Evolutionary conservation across 2,113 vertebrate species (phyloP).

Genomic region (Astatotilapia flaviijosephi): DNA sequence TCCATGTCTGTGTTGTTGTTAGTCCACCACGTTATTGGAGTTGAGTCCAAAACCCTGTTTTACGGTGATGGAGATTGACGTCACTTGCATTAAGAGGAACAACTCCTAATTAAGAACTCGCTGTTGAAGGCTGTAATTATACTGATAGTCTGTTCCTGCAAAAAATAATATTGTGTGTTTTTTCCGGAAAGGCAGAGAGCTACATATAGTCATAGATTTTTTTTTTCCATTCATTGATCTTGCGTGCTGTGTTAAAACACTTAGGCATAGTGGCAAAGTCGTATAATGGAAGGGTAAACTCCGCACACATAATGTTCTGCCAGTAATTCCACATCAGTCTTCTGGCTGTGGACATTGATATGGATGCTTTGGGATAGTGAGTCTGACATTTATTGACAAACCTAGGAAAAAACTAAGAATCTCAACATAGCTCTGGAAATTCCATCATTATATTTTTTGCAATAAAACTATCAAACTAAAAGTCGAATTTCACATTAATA

Average conservation of each 20-base stretch:
- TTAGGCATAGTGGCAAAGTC: not conserved
- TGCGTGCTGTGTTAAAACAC: not conserved
- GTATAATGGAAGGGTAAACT: not conserved
- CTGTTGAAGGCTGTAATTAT: not conserved
- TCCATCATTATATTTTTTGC: not conserved
- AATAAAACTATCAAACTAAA: not conserved
- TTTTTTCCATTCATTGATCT: not conserved
- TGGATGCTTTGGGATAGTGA: not conserved
- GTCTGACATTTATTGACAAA: not conserved
- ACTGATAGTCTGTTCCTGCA: not conserved
- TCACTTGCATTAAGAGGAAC: not conserved
- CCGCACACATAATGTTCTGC: not conserved
- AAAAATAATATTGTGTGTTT: not conserved
- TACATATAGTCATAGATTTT: not conserved
- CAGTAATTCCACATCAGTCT: not conserved
- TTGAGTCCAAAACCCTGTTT: not conserved
- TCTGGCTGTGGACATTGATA: not conserved
- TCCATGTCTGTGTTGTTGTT: not conserved
- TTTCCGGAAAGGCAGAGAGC: not conserved
- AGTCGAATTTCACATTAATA: not conserved
- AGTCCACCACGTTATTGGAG: not conserved
- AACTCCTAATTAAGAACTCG: not conserved
- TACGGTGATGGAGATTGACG: not conserved
- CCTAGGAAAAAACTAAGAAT: not conserved
- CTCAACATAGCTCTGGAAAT: not conserved